Evolutionary conservation across 2,113 vertebrate species (phyloP), one percentile per base, ranked within the genome.

Genomic region (Eidolon helvum): DNA sequence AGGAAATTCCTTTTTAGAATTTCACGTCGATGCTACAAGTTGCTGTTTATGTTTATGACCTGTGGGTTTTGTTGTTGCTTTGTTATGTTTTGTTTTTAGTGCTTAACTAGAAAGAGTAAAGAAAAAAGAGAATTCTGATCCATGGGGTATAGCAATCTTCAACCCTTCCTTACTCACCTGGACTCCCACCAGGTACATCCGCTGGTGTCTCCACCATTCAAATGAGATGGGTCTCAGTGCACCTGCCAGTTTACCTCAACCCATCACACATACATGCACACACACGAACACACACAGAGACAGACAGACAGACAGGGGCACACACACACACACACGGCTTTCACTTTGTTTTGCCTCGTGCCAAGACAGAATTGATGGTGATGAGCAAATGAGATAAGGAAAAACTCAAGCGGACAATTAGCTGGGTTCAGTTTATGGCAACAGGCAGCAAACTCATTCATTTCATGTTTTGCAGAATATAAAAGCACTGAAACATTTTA

Each of bases 401-500:
- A 96, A 93, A 95, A 98, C 97, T 96, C 95, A 53, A 45, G 95
- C 11, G 21, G 88, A 96, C 94, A 72, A 98, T 98, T 97, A 98
- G 98, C 33, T 2, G 98, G 38, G 21, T 96, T 38, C 45, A 96
- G 97, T 98, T 99, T 98, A 98, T 97, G 98, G 98, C 98, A 98
- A 98, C 97, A 98, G 98, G 98, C 98, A 93, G 96, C 92, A 97
- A 97, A 97, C 98, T 95, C 98, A 96, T 98, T 98, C 96, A 92
- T 98, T 98, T 98, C 97, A 55, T 98, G 98, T 98, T 98, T 90
- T 65, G 97, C 55, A 45, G 98, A 97, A 98, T 97, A 98, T 97
- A 98, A 99, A 98, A 98, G 98, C 96, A 4, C 96, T 45, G 96
- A 98, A 98, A 98, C 98, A 98, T 99, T 99, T 99, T 99, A 98